Evolutionary conservation across 2,113 vertebrate genomes (phyloP).

Genomic region (Protobothrops flavoviridis): DNA sequence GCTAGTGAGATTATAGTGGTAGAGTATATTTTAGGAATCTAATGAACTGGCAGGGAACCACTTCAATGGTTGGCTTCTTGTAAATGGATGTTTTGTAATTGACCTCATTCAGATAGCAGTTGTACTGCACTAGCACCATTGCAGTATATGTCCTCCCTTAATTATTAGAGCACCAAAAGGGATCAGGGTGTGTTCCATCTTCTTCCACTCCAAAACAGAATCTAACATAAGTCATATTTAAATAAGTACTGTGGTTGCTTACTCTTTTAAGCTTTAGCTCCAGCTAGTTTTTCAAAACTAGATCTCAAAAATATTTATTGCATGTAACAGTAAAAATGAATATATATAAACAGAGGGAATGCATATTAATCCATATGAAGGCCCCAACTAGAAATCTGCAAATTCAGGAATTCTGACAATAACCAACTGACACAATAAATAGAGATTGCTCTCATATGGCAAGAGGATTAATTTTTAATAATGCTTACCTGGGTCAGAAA

Average conservation of each 20-base stretch:
- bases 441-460: neutral
- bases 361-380: neutral
- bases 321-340: neutral
- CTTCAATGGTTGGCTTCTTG: neutral
- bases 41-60: neutral
- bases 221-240: neutral
- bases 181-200: neutral
- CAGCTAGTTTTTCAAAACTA: neutral
- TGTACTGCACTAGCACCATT: neutral
- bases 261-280: neutral
- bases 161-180: neutral
- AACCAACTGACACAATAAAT: neutral
- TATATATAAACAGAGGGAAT: neutral
- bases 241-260: neutral
- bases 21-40: neutral
- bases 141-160: neutral
- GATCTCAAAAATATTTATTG: neutral
- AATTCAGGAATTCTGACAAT: neutral
- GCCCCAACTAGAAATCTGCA: neutral
- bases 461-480: conserved; percentile 18
- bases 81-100: neutral
- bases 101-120: neutral
- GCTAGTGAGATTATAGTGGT: too few species aligned
- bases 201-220: neutral
- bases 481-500: conserved; percentile 9